Base-by-base conservation (phyloP, 2,888 invertebrate species). In the Drosophila aldrichi region DNA sequence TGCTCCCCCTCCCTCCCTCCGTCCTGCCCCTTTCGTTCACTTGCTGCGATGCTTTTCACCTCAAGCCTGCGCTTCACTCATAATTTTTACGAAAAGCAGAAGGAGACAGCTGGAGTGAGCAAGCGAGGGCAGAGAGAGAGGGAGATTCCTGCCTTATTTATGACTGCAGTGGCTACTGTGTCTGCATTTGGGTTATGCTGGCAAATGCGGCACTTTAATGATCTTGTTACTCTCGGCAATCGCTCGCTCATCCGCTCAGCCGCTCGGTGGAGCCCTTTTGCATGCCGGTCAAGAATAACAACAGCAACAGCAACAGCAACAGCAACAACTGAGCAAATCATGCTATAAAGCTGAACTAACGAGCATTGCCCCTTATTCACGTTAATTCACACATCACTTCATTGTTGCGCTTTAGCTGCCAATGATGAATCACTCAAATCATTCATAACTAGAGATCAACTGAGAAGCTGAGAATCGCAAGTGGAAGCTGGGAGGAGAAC, bases 141-240 rank as follows among this genome's bases (percentile, higher is more conserved):
- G 14, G 71, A 70, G 68, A 66, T 71, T 78, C 70, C 69, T 67
- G 71, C 54, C 82, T 89, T 82, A 85, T 85, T 85, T 85, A 85
- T 85, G 88, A 71, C 44, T 59, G 72, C 88, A 65, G 54, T 70
- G 20, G 77, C 52, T 55, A 49, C 68, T 51, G 56, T 63, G 44
- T 43, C 48, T 44, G 36, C 44, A 80, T 85, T 85, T 75, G 80
- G 82, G 70, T 64, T 82, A 79, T 69, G 72, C 85, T 66, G 62
- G 55, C 46, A 6, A 49, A 69, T 71, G 82, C 71, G 78, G 79
- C 79, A 87, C 81, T 75, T 87, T 89, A 89, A 89, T 91, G 89
- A 89, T 89, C 91, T 89, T 89, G 89, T 91, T 89, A 87, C 82
- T 79, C 74, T 67, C 64, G 74, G 74, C 70, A 70, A 70, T 62